phyloP scores from a whole-genome alignment of 37 sponge, comb jelly and placozoan species.

The Beroe ovata region DNA sequence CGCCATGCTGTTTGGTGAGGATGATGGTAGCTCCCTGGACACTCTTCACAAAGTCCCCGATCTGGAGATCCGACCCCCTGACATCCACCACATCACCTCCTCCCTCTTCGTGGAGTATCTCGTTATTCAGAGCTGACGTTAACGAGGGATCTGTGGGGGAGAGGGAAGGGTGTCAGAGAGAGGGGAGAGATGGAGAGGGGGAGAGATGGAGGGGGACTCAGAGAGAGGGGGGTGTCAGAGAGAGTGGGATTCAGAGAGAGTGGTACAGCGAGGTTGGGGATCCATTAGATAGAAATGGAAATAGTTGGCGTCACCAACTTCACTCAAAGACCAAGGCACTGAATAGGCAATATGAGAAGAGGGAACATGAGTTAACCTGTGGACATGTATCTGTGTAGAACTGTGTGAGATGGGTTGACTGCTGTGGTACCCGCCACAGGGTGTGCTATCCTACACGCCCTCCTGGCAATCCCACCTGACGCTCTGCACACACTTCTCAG shows the following conservation, averaged over 20 bases:
- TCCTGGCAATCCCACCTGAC: not conserved
- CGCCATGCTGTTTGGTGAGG: not conserved
- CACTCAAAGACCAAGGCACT: too few species aligned
- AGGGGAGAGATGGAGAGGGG: too few species aligned
- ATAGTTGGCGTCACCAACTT: too few species aligned
- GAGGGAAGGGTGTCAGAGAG: too few species aligned
- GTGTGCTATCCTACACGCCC: not conserved
- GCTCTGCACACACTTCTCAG: not conserved
- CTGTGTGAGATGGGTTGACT: not conserved
- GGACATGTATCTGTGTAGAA: constrained; percentile 5
- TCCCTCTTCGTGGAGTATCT: constrained; percentile 60
- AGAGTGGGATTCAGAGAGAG: too few species aligned
- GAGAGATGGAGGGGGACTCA: too few species aligned
- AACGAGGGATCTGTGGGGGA: constrained; percentile 25
- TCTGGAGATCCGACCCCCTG: not conserved
- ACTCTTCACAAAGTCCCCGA: not conserved
- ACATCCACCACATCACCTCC: not conserved
- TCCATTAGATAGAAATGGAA: too few species aligned
- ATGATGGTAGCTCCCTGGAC: constrained; percentile 29
- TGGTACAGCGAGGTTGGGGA: too few species aligned
- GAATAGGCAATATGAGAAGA: not conserved
- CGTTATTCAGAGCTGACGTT: constrained; percentile 37
- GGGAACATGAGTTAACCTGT: not conserved
- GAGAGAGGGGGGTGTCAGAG: too few species aligned
- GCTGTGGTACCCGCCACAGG: not conserved